These are phyloP conservation scores for Spongilla lacustris DNA, from an alignment of 37 sponge, comb jelly and placozoan genomes.

Conservation along the genomic window DNA sequence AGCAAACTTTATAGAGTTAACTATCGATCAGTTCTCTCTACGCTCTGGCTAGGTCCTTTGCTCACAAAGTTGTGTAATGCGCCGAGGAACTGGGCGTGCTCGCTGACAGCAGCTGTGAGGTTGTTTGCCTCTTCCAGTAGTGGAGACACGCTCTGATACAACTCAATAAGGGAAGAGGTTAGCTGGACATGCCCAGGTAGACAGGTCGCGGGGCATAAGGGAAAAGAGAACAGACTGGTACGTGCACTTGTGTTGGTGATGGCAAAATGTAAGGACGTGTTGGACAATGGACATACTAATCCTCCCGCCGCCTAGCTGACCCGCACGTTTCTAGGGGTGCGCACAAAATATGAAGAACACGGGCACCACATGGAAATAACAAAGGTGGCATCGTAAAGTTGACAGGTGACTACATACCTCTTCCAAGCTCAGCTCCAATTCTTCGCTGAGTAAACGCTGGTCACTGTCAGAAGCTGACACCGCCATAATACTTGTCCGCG, in stretches of 20 bases:
- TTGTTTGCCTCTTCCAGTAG: constrained; percentile 36
- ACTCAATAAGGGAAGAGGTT: constrained; percentile 34
- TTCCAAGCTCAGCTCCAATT: background rate
- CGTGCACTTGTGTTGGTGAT: background rate
- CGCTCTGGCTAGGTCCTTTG: background rate
- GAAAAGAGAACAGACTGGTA: background rate
- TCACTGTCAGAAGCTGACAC: background rate
- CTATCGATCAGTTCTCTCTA: background rate
- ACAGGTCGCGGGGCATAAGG: too few relatives aligned
- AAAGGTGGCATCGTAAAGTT: too few relatives aligned
- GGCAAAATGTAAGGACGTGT: too few relatives aligned
- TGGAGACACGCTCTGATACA: constrained; percentile 34
- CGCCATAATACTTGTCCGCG: background rate
- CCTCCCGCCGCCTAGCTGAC: too few relatives aligned
- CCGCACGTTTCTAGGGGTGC: too few relatives aligned
- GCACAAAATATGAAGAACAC: too few relatives aligned
- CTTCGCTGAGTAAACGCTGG: background rate
- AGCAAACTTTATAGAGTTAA: background rate
- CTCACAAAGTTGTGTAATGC: background rate
- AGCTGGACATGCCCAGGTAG: constrained; percentile 6
- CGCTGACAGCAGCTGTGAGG: constrained; percentile 30
- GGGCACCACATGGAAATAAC: too few relatives aligned
- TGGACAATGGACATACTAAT: too few relatives aligned
- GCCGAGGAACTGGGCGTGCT: constrained; percentile 27
- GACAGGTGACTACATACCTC: background rate